A percentile compares a stretch with the other conserved stretches of the same genome.
Conservation (phyloP, 1,140 invertebrate genomes). For the Antheraea mylitta region DNA sequence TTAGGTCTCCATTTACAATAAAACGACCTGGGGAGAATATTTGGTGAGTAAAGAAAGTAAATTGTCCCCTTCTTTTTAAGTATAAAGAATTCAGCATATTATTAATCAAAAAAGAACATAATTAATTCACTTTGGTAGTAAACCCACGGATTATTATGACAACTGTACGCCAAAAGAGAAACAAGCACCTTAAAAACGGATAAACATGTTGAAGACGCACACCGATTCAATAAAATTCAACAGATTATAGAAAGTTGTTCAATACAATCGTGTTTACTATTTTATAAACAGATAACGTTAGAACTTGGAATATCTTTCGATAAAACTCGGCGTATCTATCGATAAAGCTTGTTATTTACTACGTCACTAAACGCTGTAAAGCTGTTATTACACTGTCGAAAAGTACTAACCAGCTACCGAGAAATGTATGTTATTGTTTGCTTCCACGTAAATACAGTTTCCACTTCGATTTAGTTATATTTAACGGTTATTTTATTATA, state of each 20-base stretch:
- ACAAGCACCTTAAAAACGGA: background rate
- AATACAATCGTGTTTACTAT: background rate
- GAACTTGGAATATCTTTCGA: background rate
- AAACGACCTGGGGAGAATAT: too few species aligned
- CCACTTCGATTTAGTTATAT: conserved; percentile 7
- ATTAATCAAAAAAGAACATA: too few species aligned
- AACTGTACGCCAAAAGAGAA: background rate
- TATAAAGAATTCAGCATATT: too few species aligned
- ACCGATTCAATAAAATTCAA: background rate
- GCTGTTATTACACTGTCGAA: conserved; percentile 9
- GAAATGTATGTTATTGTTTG: conserved; percentile 25
- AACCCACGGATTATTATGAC: too few species aligned
- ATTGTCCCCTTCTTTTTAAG: too few species aligned
- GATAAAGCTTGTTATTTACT: conserved; percentile 1
- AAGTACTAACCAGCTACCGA: conserved; percentile 10
- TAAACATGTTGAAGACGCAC: background rate
- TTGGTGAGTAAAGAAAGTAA: too few species aligned
- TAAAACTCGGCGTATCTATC: background rate
- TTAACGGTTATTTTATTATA: conserved; percentile 11
- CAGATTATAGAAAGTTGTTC: background rate
- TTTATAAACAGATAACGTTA: background rate
- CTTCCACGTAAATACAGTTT: conserved; percentile 21
- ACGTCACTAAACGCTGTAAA: conserved; percentile 1
- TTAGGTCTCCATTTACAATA: too few species aligned
- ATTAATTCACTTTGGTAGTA: too few species aligned